phyloP scores from a whole-genome alignment of 2,888 invertebrate species.

The Phymatocera aterrima region DNA sequence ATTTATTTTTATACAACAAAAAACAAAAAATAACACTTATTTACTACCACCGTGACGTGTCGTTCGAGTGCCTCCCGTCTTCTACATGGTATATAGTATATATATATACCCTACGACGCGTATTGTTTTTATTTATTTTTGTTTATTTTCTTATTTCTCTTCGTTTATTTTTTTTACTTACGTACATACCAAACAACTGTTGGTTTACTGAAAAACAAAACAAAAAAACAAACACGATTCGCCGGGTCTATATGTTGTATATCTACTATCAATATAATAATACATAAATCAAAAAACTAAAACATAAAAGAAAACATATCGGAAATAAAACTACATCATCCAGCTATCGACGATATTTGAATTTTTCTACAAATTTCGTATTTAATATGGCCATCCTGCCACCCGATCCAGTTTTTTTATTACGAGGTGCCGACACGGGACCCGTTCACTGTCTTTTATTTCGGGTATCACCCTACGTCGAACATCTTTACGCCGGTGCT shows the following conservation, averaged over 20 bases:
- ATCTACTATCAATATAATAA: too few relatives aligned
- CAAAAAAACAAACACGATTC: too few relatives aligned
- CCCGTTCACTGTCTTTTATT: conserved; percentile 85
- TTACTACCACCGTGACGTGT: conserved; percentile 37
- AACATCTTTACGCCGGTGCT: conserved; percentile 84
- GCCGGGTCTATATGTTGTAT: too few relatives aligned
- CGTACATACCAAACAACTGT: too few relatives aligned
- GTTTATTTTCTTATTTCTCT: background rate
- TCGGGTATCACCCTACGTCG: conserved; percentile 64
- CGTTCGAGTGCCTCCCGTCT: conserved; percentile 47
- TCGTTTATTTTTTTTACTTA: background rate
- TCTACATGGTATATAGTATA: conserved; percentile 6
- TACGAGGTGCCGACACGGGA: conserved; percentile 83
- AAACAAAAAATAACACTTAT: background rate
- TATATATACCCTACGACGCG: background rate
- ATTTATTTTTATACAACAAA: background rate
- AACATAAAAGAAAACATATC: too few relatives aligned
- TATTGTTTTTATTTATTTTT: background rate
- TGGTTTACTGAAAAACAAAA: too few relatives aligned
- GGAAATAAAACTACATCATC: too few relatives aligned
- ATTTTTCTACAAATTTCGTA: too few relatives aligned
- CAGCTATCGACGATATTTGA: too few relatives aligned
- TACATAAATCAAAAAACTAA: too few relatives aligned
- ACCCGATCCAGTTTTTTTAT: conserved; percentile 86
- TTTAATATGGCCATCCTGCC: conserved; percentile 83